A percentile compares a stretch with the other conserved stretches of the same genome.
Conservation (phyloP, 2,113 vertebrate genomes). For the Argyrosomus japonicus region DNA sequence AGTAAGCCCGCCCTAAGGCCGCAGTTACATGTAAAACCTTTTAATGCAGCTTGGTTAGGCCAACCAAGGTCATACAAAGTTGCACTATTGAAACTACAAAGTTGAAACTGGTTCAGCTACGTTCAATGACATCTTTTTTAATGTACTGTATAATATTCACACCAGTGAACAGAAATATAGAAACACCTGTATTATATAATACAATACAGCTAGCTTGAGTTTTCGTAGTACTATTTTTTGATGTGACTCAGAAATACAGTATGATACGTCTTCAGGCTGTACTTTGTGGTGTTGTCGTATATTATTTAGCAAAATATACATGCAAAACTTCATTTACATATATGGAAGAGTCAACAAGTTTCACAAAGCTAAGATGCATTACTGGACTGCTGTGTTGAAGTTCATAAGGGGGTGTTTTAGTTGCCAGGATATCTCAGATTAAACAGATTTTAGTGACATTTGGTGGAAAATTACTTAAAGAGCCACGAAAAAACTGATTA, state of each 20-base stretch:
- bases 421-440: background rate
- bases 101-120: background rate
- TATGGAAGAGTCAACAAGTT: background rate
- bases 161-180: background rate
- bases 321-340: background rate
- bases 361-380: no score
- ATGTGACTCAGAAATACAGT: no score
- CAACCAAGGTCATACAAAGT: slow-evolving; percentile 14
- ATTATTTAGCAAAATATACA: no score
- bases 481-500: background rate
- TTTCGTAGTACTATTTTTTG: no score
- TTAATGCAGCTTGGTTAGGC: slow-evolving; percentile 4
- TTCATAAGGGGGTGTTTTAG: background rate
- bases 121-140: background rate
- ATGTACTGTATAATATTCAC: background rate
- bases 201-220: background rate
- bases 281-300: background rate
- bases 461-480: background rate
- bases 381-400: background rate
- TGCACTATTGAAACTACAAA: background rate
- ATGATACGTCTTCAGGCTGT: background rate
- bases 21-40: slow-evolving; percentile 22
- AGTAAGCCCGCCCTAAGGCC: slow-evolving; percentile 13
- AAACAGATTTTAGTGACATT: background rate
- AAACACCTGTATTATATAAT: background rate